phyloP scores from a whole-genome alignment of 1,140 invertebrate species.

The Drosophila simulans region DNA sequence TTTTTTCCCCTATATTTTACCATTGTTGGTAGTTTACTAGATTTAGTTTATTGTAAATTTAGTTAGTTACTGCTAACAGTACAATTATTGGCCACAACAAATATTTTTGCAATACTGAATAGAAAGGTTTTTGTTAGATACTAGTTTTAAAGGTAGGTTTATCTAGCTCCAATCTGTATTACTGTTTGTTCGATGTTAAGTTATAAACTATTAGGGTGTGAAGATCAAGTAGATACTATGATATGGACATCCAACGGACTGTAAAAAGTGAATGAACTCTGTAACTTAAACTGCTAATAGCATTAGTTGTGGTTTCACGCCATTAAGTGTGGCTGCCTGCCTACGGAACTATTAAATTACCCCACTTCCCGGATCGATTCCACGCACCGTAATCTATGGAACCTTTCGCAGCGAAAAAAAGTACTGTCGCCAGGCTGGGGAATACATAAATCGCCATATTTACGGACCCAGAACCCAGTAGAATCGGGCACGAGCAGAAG shows the following conservation, averaged over 20 bases:
- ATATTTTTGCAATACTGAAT: no score
- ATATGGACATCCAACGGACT: neutral
- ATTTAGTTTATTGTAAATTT: no score
- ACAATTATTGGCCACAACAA: no score
- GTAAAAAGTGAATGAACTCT: conserved; percentile 21
- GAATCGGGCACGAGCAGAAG: conserved; percentile 5
- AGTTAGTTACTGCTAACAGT: no score
- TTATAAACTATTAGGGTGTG: conserved; percentile 13
- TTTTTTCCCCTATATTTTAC: conserved; percentile 55
- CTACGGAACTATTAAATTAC: conserved; percentile 11
- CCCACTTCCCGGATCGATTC: conserved; percentile 18
- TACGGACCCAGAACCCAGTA: conserved; percentile 21
- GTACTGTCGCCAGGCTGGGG: conserved; percentile 30
- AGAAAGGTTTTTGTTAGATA: no score
- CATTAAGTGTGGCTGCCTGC: neutral
- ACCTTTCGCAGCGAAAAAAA: conserved; percentile 21
- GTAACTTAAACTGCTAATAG: neutral
- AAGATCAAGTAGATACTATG: conserved; percentile 4
- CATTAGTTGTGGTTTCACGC: neutral
- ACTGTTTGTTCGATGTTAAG: neutral
- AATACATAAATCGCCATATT: conserved; percentile 47
- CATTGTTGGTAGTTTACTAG: conserved; percentile 13
- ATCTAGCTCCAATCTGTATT: neutral
- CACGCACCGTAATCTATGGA: conserved; percentile 14
- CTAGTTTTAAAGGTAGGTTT: no score